Evolutionary conservation across 1,140 invertebrate genomes (phyloP), one percentile per base, ranked within the genome.

Genomic region (Ectropis grisescens): DNA sequence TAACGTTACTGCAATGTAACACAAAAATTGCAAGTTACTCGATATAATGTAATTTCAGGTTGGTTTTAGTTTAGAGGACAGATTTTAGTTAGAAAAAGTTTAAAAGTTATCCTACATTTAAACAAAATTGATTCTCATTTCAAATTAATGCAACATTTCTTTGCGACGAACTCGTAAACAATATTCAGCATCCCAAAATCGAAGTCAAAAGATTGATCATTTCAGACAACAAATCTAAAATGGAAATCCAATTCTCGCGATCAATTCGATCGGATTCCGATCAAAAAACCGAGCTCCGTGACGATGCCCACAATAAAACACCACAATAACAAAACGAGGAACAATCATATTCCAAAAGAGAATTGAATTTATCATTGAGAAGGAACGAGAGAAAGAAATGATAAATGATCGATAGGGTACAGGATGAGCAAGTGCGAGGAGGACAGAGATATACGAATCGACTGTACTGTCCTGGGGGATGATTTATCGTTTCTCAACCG

Each of bases 351-450:
- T 64, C 72, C 37, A 68, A 75, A 75, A 72, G 66, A 80, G 75
- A 78, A 81, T 81, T 81, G 75, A 80, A 80, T 80, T 78, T 78
- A 80, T 80, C 70, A 81, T 74, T 78, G 70, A 51, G 66, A 61
- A 71, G 53, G 47, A 75, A 60, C 64, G 75, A 76, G 70, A 78
- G 68, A 66, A 53, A 52, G 48, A 59, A 65, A 76, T 81, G 76
- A 81, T 81, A 78, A 81, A 81, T 81, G 76, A 72, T 78, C 55
- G 47, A 47, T 37, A 29, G 47, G 46, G 41, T 42, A 46, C 57
- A 51, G 44, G 29, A 10, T 19, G 32, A 33, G 24, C 35, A 48
- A 41, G 75, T 65, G 68, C 41, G 68, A 78, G 71, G 31, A 64
- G 52, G 75, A 76, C 50, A 38, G 65, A 27, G 36, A 39, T 40